Base-by-base conservation (phyloP, 2,113 vertebrate genomes). In the Stegastes partitus region DNA sequence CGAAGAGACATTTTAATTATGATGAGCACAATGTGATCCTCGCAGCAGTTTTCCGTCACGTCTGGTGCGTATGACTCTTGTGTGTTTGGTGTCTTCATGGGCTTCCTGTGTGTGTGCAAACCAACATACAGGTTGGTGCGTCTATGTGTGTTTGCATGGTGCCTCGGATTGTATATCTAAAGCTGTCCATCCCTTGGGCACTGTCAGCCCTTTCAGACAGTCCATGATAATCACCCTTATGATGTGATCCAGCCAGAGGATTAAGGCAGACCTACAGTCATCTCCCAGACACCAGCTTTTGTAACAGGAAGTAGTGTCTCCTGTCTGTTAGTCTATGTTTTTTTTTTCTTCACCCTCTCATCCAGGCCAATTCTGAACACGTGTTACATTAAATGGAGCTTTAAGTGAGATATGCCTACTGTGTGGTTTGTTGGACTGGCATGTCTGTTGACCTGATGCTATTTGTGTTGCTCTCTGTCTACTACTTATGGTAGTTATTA, bases 1-100 rank as follows among this genome's bases (percentile, higher is more conserved):
- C 66, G 74, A 53, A 68, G n/a, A 64, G 77, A 79, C 82, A 74
- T 80, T 82, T 91, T 88, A 89, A 89, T 92, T 72, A 88, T 39
- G 11, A 68, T 56, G 10, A 12, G 53, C 76, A 34, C 31, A 83
- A 82, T 76, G 28, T 80, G 84, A 91, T 77, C 75, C 51, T 68
- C 54, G 57, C 58, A 65, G 67, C 34, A 61, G 18, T 55, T 59
- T 34, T 42, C 61, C 76, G 53, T 75, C 65, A 54, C 55, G 21
- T 57, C 34, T 65, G 5, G 6, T 69, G 19, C 72, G 21, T 72
- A 50, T 44, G 64, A 18, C 21, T 19, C 10, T 5, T 62, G 21
- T 61, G 15, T 53, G 39, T 79, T 26, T 44, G 22, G 5, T 31
- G 61, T 34, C 12, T 7, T 19, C 12, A 16, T 49, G 15, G 6